These are phyloP conservation scores for Laspeyria flexula DNA, from an alignment of 2,888 invertebrate species.

Conservation along the genomic window DNA sequence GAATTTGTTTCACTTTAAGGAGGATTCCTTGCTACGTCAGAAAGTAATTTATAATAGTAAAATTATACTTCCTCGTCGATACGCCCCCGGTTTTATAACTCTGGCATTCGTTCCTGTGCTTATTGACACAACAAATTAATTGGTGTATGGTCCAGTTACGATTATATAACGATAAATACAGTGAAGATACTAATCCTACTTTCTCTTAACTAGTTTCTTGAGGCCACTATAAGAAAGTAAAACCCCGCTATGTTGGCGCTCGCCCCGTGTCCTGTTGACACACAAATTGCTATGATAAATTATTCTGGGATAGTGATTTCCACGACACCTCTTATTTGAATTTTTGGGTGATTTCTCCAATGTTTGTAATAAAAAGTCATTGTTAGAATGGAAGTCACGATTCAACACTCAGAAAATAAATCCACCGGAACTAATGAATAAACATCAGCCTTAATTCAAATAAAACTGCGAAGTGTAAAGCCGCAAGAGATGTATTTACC, in stretches of 20 bases:
- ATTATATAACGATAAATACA: conserved; percentile 77
- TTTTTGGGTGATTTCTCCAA: conserved; percentile 13
- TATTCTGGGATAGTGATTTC: conserved; percentile 69
- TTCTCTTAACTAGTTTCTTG: conserved; percentile 84
- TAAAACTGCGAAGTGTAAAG: background rate
- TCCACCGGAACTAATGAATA: conserved; percentile 8
- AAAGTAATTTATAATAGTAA: conserved; percentile 55
- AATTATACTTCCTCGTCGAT: conserved; percentile 36
- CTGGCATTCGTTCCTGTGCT: conserved; percentile 32
- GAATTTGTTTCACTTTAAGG: conserved; percentile 73
- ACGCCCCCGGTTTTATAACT: conserved; percentile 32
- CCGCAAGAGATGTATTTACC: background rate
- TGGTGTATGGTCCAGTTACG: conserved; percentile 42
- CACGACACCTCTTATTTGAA: conserved; percentile 26
- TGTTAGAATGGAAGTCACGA: background rate
- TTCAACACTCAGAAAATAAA: conserved; percentile 4
- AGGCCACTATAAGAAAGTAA: conserved; percentile 84
- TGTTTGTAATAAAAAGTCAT: background rate
- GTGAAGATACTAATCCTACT: conserved; percentile 80
- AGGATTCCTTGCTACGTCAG: conserved; percentile 59
- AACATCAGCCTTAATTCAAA: conserved; percentile 5
- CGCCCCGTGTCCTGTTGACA: conserved; percentile 84
- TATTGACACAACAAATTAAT: conserved; percentile 34
- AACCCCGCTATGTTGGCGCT: conserved; percentile 82
- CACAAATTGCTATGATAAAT: conserved; percentile 77